Base-by-base conservation (phyloP, 2,113 vertebrate genomes). In the Coryphaenoides rupestris region DNA sequence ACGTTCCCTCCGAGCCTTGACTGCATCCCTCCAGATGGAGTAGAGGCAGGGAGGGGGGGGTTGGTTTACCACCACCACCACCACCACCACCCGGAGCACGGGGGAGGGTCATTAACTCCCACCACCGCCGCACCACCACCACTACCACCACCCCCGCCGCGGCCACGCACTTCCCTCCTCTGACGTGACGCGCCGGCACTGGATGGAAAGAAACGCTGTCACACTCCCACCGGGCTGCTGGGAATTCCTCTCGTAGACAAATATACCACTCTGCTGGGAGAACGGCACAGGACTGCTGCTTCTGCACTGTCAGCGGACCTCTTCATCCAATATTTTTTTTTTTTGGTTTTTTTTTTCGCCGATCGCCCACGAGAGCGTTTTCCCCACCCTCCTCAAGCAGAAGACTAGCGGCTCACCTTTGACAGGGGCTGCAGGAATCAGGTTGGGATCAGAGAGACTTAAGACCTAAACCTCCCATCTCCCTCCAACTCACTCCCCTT, bases 71-170 rank as follows among this genome's bases (percentile, higher is more conserved):
- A n/a, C n/a, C 10, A 33, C 28, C 28, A 55, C 2, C 54, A 22
- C 69, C 28, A 53, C 71, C 71, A n/a, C 65, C 57, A 72, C 52
- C 6, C 26, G 3, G 3, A 28, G 26, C 26, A 33, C 28, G 16
- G 26, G 9, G 21, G 2, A 56, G 52, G 83, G 86, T 88, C 83
- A 90, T 89, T 89, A 90, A 81, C 68, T 64, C 28, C 28, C 28
- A 33, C 28, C 28, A 10, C n/a, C n/a, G n/a, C n/a, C n/a, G n/a
- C n/a, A n/a, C n/a, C n/a, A n/a, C n/a, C n/a, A n/a, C n/a, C n/a
- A n/a, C n/a, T n/a, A n/a, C n/a, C n/a, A n/a, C n/a, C n/a, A n/a
- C n/a, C n/a, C n/a, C n/a, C n/a, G n/a, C n/a, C 28, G 10, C 71
- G 73, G 21, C 79, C 81, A 77, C 50, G 86, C 76, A 6, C 47